Conservation (phyloP, 2,888 invertebrate species). For the Boloria selene region DNA sequence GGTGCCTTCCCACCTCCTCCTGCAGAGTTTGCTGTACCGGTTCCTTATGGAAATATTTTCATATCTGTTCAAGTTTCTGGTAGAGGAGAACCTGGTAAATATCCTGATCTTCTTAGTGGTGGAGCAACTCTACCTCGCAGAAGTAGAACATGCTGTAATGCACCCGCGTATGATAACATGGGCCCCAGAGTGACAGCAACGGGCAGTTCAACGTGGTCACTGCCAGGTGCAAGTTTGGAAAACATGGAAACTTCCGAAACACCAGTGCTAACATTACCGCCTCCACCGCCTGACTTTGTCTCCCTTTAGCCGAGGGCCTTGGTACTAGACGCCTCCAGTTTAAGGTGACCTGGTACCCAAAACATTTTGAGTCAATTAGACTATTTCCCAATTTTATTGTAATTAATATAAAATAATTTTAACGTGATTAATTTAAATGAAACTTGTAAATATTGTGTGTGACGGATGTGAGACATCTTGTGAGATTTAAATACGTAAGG, state of each 20-base stretch:
- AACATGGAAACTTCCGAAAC: slow-evolving; percentile 66
- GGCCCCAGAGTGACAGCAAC: slow-evolving; percentile 95
- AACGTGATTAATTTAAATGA: slow-evolving; percentile 67
- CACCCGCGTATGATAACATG: slow-evolving; percentile 94
- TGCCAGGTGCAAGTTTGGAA: slow-evolving; percentile 84
- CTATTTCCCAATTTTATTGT: slow-evolving; percentile 71
- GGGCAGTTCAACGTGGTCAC: slow-evolving; percentile 90
- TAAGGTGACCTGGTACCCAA: slow-evolving; percentile 79
- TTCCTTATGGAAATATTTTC: slow-evolving; percentile 88
- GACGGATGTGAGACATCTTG: slow-evolving; percentile 76
- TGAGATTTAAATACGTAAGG: slow-evolving; percentile 73
- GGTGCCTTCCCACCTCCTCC: slow-evolving; percentile 78
- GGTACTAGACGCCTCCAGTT: slow-evolving; percentile 73
- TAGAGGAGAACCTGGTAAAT: slow-evolving; percentile 74
- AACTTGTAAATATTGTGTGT: slow-evolving; percentile 71
- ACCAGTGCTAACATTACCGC: slow-evolving; percentile 76
- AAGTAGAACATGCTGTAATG: slow-evolving; percentile 74
- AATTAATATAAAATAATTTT: slow-evolving; percentile 57
- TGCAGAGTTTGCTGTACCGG: slow-evolving; percentile 80
- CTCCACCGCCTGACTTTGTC: slow-evolving; percentile 81
- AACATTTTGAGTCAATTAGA: slow-evolving; percentile 73
- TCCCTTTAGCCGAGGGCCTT: slow-evolving; percentile 78
- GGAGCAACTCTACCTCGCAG: slow-evolving; percentile 78
- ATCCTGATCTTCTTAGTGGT: slow-evolving; percentile 88
- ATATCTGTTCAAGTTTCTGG: slow-evolving; percentile 91